Conservation (phyloP, 2,888 invertebrate species). For the Carabus problematicus region DNA sequence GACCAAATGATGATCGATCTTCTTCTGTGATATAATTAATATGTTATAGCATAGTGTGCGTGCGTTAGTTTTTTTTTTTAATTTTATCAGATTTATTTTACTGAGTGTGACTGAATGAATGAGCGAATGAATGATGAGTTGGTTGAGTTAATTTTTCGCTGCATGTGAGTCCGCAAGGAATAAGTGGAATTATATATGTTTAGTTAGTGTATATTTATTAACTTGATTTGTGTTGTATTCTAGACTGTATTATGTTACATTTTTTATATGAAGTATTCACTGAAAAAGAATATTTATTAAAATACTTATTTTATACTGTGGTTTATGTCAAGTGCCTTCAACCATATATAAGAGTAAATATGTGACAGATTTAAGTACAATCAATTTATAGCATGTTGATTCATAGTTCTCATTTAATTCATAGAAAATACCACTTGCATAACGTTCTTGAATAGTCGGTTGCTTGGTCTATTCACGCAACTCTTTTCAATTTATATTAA, state of each 20-base stretch:
- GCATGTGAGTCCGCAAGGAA: too few species aligned
- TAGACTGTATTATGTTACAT: slow-evolving; percentile 28
- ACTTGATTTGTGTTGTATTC: slow-evolving; percentile 12
- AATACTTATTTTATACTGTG: slow-evolving; percentile 1
- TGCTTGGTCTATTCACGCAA: too few species aligned
- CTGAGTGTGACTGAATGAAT: slow-evolving; percentile 34
- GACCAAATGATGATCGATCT: slow-evolving; percentile 50
- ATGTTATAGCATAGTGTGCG: too few species aligned
- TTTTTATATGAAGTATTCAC: slow-evolving; percentile 33
- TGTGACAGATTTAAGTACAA: too few species aligned
- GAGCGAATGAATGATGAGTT: background rate
- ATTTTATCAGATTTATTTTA: slow-evolving; percentile 31
- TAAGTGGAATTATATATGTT: background rate
- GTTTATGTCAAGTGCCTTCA: background rate
- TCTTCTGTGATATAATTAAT: slow-evolving; percentile 56
- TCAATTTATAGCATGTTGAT: too few species aligned
- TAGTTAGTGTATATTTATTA: slow-evolving; percentile 23
- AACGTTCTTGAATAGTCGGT: too few species aligned
- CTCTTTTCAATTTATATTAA: too few species aligned
- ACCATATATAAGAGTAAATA: too few species aligned
- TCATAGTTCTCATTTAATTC: too few species aligned
- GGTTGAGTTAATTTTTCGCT: slow-evolving; percentile 18
- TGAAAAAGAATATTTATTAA: slow-evolving; percentile 36
- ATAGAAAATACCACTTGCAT: too few species aligned
- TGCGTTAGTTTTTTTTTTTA: slow-evolving; percentile 10